Evolutionary conservation across 2,113 vertebrate genomes (phyloP).

Genomic region (Calidris pygmaea): DNA sequence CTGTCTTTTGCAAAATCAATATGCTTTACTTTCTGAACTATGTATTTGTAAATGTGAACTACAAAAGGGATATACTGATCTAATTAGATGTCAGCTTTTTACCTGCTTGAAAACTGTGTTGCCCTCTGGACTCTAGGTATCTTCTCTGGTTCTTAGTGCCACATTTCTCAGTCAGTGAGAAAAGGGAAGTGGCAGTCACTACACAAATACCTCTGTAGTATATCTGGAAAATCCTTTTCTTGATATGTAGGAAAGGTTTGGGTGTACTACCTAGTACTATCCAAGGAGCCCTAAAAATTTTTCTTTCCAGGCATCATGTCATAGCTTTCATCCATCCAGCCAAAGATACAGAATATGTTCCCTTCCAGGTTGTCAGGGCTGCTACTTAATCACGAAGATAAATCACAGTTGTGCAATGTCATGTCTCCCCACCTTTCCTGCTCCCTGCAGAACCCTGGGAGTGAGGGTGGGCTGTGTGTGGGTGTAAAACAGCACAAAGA

Average conservation of each 20-base stretch:
- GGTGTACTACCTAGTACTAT: not conserved
- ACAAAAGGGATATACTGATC: not conserved
- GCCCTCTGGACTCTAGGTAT: not conserved
- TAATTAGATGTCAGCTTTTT: not conserved
- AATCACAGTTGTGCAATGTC: not conserved
- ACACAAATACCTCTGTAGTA: not conserved
- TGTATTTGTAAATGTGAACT: not conserved
- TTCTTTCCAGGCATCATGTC: not conserved
- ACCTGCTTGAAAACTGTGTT: not conserved
- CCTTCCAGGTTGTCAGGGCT: not conserved
- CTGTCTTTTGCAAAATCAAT: not conserved
- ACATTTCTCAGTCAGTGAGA: not conserved
- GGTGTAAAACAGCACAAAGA: not conserved
- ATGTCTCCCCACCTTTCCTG: constrained; percentile 9
- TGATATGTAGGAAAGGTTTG: not conserved
- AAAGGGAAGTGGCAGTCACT: not conserved
- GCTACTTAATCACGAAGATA: constrained; percentile 6
- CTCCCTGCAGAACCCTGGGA: not conserved
- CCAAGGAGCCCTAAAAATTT: not conserved
- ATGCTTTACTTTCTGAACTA: not conserved
- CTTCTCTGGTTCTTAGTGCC: not conserved
- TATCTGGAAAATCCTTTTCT: not conserved
- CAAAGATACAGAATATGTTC: not conserved
- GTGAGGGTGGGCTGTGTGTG: not conserved
- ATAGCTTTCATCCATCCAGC: not conserved